These are phyloP conservation scores for Clamator glandarius DNA, from an alignment of 2,797 vertebrate genomes.

Conservation along the genomic window DNA sequence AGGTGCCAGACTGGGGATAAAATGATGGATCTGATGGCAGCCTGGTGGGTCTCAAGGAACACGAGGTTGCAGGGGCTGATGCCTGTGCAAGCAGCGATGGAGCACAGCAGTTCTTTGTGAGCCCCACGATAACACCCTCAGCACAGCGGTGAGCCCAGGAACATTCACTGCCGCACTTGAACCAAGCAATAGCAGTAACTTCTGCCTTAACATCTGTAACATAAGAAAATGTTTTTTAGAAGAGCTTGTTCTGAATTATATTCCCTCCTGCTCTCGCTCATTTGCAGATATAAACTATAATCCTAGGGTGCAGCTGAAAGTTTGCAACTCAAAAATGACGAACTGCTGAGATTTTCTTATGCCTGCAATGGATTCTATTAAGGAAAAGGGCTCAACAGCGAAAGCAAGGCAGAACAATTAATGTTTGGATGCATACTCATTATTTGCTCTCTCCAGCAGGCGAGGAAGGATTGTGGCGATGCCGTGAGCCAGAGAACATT, in stretches of 20 bases:
- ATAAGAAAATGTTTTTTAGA: neutral
- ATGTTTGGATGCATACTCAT: neutral
- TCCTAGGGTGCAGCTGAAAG: neutral
- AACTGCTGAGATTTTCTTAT: neutral
- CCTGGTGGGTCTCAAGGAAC: neutral
- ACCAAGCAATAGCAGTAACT: neutral
- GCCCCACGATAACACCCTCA: neutral
- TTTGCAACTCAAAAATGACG: neutral
- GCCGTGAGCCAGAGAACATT: neutral
- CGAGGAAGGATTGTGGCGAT: neutral
- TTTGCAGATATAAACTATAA: neutral
- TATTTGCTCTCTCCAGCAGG: neutral
- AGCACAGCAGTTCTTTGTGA: accelerated
- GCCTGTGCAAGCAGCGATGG: neutral
- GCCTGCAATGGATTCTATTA: neutral
- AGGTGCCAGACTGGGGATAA: neutral
- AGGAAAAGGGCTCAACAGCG: neutral
- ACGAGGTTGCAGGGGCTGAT: neutral
- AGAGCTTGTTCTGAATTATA: neutral
- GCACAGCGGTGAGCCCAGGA: accelerated
- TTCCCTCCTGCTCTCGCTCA: neutral
- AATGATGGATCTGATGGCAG: neutral
- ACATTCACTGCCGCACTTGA: no score
- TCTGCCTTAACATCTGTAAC: neutral
- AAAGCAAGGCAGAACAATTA: neutral